Evolutionary conservation across 1,140 invertebrate species (phyloP), one percentile per base, ranked within the genome.

Genomic region (Saccostrea glomerata): DNA sequence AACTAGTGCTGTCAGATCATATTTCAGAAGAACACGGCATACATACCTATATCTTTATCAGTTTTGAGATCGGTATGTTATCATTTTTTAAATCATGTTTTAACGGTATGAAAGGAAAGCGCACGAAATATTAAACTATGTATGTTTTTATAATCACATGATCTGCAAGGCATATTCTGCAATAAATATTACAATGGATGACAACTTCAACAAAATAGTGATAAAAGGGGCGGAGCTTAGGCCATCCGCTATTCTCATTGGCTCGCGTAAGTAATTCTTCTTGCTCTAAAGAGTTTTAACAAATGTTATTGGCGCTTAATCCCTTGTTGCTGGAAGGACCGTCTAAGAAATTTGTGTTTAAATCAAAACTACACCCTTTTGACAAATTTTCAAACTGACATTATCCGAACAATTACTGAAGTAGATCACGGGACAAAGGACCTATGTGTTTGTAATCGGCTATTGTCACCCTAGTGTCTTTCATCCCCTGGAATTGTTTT

Each of bases 291-390:
- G 56, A 85, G 55, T 85, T 85, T 85, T 63, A 40, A 56, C 55
- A 85, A 85, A 60, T 85, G 54, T 63, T 63, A 85, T 85, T 85
- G 84, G 84, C 13, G 25, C 25, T 23, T 60, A 56, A 85, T 60
- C 30, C 30, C 47, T 40, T 54, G 30, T 85, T 60, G 55, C 84
- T 63, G 13, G 30, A 60, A 63, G 84, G 84, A 63, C 55, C 86
- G 84, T 58, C 73, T 88, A 88, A 86, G 85, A 88, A 66, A 85
- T 70, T 70, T 66, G 85, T 90, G 86, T 90, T 88, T 88, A 73
- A 87, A 90, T 88, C 87, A 90, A 58, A 85, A 84, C n/a, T 84
- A 56, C 40, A 55, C 40, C 54, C 82, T 55, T 84, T 84, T 56
- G 40, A 84, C 40, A 84, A 84, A 84, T 56, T 55, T 84, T 56